These are phyloP conservation scores for Pollenia amentaria DNA, from an alignment of 2,888 invertebrate genomes.

Conservation along the genomic window DNA sequence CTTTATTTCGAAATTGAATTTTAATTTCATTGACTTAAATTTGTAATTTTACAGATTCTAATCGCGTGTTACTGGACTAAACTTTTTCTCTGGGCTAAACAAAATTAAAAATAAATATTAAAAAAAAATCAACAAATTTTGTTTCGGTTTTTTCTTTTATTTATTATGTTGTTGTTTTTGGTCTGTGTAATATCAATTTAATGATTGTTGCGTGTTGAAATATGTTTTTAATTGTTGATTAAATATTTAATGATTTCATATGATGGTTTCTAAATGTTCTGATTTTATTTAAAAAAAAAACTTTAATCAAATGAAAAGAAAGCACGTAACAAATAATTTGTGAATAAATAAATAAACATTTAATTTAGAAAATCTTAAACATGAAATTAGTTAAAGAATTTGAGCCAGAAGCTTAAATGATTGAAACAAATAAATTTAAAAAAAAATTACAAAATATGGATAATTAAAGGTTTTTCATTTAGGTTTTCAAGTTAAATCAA, in stretches of 20 bases:
- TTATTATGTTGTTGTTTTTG: slow-evolving; percentile 14
- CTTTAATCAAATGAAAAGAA: not conserved
- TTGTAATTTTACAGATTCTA: slow-evolving; percentile 30
- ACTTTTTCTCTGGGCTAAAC: slow-evolving; percentile 38
- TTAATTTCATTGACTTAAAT: slow-evolving; percentile 13
- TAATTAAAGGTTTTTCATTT: no score
- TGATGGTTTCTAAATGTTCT: slow-evolving; percentile 43
- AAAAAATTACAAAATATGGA: not conserved
- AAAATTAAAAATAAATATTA: slow-evolving; percentile 18
- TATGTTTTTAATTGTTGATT: slow-evolving; percentile 63
- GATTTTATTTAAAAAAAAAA: slow-evolving; percentile 33
- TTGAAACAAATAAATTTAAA: not conserved
- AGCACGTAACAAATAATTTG: slow-evolving; percentile 15
- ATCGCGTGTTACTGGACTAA: slow-evolving; percentile 53
- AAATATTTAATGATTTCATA: slow-evolving; percentile 60
- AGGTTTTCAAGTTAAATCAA: no score
- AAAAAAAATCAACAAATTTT: slow-evolving; percentile 7
- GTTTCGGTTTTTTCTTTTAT: not conserved
- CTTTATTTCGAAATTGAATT: not conserved
- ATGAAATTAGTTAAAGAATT: no score
- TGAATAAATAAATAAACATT: slow-evolving; percentile 8
- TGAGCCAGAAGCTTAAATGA: no score
- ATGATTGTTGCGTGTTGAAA: slow-evolving; percentile 62
- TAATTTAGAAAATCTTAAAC: not conserved
- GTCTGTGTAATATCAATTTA: slow-evolving; percentile 54